These are phyloP conservation scores for Camponotus floridanus DNA, from an alignment of 1,140 invertebrate genomes.

Conservation along the genomic window DNA sequence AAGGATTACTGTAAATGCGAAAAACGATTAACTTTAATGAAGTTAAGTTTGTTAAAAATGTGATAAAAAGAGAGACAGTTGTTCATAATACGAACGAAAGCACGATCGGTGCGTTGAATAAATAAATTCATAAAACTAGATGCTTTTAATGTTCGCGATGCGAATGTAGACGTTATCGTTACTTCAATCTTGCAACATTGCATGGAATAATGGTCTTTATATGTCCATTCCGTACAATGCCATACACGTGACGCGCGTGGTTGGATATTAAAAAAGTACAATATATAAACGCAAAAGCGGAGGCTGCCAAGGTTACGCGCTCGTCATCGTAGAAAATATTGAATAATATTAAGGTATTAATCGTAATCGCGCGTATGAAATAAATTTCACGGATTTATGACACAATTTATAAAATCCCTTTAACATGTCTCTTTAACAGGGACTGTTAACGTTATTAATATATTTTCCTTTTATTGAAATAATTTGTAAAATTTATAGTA, in stretches of 20 bases:
- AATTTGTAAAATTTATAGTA: background rate
- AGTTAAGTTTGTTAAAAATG: background rate
- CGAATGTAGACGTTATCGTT: slow-evolving; percentile 41
- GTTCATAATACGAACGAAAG: background rate
- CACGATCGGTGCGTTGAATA: background rate
- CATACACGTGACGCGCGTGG: background rate
- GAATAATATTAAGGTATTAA: background rate
- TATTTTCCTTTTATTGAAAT: background rate
- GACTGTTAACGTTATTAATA: background rate
- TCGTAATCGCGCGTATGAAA: background rate
- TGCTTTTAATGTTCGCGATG: slow-evolving; percentile 10
- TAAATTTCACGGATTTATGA: background rate
- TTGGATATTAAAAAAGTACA: slow-evolving; percentile 48
- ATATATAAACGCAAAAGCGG: background rate
- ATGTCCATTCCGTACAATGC: background rate
- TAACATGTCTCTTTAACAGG: background rate
- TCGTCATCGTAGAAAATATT: slow-evolving; percentile 13
- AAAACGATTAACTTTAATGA: background rate
- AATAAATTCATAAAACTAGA: slow-evolving; percentile 40
- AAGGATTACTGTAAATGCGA: background rate
- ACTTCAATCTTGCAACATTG: slow-evolving; percentile 50
- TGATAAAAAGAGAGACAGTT: background rate
- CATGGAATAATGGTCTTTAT: slow-evolving; percentile 50
- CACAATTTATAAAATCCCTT: slow-evolving; percentile 4
- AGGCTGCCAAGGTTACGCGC: slow-evolving; percentile 29